phyloP scores from a whole-genome alignment of 2,113 vertebrate species.

The Ondatra zibethicus region DNA sequence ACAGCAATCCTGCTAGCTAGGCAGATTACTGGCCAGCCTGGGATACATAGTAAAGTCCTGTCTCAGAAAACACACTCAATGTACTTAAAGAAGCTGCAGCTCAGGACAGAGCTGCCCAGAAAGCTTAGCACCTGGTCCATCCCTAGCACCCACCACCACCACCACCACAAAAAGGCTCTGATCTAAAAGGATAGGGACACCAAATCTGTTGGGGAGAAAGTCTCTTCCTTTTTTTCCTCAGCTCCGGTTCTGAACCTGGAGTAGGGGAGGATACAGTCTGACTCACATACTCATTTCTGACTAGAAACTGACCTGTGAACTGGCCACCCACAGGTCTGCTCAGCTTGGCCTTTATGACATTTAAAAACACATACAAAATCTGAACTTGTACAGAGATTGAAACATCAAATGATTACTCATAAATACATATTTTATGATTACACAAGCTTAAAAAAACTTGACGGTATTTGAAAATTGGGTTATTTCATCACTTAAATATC shows the following conservation, averaged over 20 bases:
- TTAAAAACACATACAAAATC: background rate
- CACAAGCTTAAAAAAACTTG: background rate
- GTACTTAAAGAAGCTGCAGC: background rate
- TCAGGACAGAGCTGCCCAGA: background rate
- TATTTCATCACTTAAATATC: background rate
- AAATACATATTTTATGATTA: background rate
- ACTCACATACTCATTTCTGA: background rate
- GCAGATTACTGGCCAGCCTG: background rate
- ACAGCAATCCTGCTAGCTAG: background rate
- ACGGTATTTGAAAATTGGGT: conserved; percentile 19
- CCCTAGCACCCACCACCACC: background rate
- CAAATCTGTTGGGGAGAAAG: background rate
- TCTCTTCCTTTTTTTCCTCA: background rate
- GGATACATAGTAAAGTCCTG: background rate
- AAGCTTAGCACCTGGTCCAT: too few relatives aligned
- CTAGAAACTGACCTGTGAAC: background rate
- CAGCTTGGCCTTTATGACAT: background rate
- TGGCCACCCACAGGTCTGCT: background rate
- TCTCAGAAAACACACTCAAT: background rate
- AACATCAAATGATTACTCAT: background rate
- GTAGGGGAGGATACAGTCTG: background rate
- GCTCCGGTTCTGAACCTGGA: background rate
- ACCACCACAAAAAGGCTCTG: background rate
- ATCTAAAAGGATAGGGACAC: background rate
- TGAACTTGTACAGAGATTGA: background rate